Percentiles rank a stretch among this genome's conserved stretches.
phyloP scores from a whole-genome alignment of 2,888 invertebrate genomes.

The Pardosa pseudoannulata region DNA sequence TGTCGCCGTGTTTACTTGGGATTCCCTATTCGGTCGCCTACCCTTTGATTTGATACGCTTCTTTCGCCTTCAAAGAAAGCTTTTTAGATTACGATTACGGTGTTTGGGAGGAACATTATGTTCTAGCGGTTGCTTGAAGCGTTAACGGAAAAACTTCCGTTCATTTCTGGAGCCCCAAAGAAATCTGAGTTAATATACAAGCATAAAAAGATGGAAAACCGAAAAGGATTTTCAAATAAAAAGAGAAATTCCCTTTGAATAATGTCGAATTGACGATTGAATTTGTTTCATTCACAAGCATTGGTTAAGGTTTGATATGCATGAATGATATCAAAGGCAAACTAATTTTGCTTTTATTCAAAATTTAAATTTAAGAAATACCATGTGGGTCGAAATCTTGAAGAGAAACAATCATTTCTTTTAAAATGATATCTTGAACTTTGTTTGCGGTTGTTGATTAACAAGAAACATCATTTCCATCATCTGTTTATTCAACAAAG shows the following conservation, averaged over 20 bases:
- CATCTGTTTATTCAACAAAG: too few relatives aligned
- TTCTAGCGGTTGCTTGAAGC: not conserved
- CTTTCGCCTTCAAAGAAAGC: conserved; percentile 23
- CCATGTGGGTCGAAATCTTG: not conserved
- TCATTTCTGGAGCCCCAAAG: not conserved
- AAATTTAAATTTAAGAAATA: not conserved
- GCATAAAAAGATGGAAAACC: not conserved
- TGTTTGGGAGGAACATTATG: not conserved
- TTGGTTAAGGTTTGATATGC: not conserved
- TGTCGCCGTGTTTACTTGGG: conserved; percentile 52
- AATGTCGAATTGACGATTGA: not conserved
- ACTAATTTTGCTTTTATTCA: not conserved
- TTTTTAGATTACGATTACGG: conserved; percentile 17
- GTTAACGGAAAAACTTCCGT: not conserved
- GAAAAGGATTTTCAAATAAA: not conserved
- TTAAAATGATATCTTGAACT: too few relatives aligned
- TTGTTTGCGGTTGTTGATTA: too few relatives aligned
- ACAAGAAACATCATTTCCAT: too few relatives aligned
- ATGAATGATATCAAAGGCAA: not conserved
- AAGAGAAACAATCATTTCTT: too few relatives aligned
- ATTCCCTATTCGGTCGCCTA: conserved; percentile 24
- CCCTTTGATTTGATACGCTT: conserved; percentile 32
- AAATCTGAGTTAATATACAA: not conserved
- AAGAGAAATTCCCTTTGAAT: not conserved
- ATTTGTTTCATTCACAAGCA: too few relatives aligned